phyloP scores from a whole-genome alignment of 1,140 invertebrate genomes.

The Lycorma delicatula region DNA sequence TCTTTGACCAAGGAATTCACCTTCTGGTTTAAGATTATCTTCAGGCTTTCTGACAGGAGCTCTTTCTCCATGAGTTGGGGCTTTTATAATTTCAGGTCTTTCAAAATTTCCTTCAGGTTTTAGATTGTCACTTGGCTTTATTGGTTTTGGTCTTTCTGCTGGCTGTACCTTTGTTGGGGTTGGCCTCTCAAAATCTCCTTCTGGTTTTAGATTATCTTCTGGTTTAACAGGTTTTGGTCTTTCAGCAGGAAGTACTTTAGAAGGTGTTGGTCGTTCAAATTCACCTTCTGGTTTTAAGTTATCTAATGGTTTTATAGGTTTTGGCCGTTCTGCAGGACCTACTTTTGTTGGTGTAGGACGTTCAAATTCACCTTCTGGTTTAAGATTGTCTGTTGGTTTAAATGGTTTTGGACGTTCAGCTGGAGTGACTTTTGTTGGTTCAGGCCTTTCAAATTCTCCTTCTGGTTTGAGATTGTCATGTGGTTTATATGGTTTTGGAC shows the following conservation, averaged over 20 bases:
- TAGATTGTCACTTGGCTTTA: slow-evolving; percentile 36
- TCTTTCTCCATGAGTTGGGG: slow-evolving; percentile 41
- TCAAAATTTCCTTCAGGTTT: slow-evolving; percentile 43
- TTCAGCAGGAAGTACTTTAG: slow-evolving; percentile 25
- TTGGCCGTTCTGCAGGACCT: slow-evolving; percentile 35
- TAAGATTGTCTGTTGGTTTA: slow-evolving; percentile 37
- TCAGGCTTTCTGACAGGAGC: slow-evolving; percentile 38
- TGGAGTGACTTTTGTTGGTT: slow-evolving; percentile 36
- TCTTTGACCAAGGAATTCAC: slow-evolving; percentile 36
- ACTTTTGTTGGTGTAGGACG: slow-evolving; percentile 27
- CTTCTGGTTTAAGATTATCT: slow-evolving; percentile 48
- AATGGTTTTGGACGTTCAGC: slow-evolving; percentile 37
- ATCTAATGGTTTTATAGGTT: slow-evolving; percentile 38
- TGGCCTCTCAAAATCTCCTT: slow-evolving; percentile 53
- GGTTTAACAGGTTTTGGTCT: slow-evolving; percentile 41
- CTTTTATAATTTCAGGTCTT: slow-evolving; percentile 35
- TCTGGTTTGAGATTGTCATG: slow-evolving; percentile 41
- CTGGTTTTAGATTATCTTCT: slow-evolving; percentile 49
- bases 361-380: slow-evolving; percentile 45
- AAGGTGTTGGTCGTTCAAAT: slow-evolving; percentile 35
- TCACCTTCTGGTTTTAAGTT: slow-evolving; percentile 46
- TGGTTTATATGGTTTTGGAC: slow-evolving; percentile 34
- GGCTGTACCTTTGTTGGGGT: slow-evolving; percentile 28
- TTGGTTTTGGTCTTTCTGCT: slow-evolving; percentile 39
- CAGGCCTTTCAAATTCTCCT: slow-evolving; percentile 42